Evolutionary conservation across 2,888 invertebrate genomes (phyloP).

Genomic region (Nephrotoma flavescens): DNA sequence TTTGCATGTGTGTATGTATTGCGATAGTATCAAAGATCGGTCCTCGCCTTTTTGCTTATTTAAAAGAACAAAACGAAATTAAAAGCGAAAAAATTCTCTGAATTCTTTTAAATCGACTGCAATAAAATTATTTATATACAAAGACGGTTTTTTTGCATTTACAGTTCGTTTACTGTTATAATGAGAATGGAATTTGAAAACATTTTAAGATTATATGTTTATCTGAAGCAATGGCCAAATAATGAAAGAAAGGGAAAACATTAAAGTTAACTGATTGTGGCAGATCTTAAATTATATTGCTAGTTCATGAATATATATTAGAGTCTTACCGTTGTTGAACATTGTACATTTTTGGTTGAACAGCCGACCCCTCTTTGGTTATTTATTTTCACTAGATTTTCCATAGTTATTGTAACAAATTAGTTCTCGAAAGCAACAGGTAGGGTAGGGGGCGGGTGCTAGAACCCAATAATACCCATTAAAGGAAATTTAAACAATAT

Average conservation of each 20-base stretch:
- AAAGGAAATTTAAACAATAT: no score
- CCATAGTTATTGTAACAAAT: no score
- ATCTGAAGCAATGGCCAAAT: not conserved
- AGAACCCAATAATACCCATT: no score
- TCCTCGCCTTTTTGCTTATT: not conserved
- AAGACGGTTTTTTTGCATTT: not conserved
- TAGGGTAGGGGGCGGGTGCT: no score
- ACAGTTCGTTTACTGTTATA: not conserved
- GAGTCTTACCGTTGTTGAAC: no score
- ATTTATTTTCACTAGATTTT: no score
- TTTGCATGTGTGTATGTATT: not conserved
- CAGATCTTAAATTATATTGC: not conserved
- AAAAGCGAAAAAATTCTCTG: not conserved
- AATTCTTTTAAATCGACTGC: not conserved
- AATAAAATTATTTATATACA: not conserved
- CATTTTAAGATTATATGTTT: not conserved
- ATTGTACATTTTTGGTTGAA: no score
- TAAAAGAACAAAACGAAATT: not conserved
- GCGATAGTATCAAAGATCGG: not conserved
- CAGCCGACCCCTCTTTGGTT: no score
- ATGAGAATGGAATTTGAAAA: not conserved
- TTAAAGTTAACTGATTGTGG: not conserved
- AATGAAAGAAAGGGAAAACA: not conserved
- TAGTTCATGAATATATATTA: not conserved
- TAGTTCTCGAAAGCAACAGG: no score